These are phyloP conservation scores for Caenorhabditis sulstoni DNA, from an alignment of 2,888 invertebrate species.

Conservation along the genomic window DNA sequence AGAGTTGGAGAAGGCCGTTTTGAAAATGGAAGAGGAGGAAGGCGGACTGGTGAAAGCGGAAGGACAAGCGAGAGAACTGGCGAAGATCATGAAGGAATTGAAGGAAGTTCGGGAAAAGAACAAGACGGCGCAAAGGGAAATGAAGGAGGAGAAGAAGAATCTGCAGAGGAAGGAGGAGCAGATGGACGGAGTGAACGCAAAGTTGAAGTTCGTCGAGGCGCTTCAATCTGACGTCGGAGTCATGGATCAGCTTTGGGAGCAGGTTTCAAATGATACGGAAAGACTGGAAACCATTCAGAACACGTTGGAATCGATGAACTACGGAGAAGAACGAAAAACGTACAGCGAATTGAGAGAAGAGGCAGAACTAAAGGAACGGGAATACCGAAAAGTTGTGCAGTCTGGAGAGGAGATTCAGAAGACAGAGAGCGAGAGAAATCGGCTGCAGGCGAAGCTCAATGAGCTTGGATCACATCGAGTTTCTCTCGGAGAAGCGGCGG, in stretches of 20 bases:
- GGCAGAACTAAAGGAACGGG: conserved; percentile 29
- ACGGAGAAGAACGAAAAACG: conserved; percentile 1
- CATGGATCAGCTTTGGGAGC: conserved; percentile 47
- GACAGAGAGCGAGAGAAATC: conserved; percentile 24
- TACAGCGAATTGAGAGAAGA: conserved; percentile 21
- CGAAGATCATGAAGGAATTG: conserved; percentile 25
- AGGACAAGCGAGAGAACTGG: conserved; percentile 28
- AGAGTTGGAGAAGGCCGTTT: conserved; percentile 23
- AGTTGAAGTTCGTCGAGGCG: conserved; percentile 29
- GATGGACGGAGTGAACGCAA: conserved; percentile 5
- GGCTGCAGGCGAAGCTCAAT: conserved; percentile 39
- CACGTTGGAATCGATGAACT: not conserved
- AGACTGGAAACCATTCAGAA: not conserved
- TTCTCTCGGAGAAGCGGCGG: conserved; percentile 58
- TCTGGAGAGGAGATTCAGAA: conserved; percentile 46
- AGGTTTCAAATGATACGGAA: conserved; percentile 13
- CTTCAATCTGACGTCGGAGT: conserved; percentile 62
- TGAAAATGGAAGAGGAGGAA: conserved; percentile 33
- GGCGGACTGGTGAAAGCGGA: conserved; percentile 34
- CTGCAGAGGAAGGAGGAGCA: conserved; percentile 11
- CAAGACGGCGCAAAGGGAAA: conserved; percentile 7
- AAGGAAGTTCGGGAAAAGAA: conserved; percentile 23
- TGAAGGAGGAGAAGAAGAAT: conserved; percentile 22
- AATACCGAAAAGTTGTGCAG: conserved; percentile 23
- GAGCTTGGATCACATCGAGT: conserved; percentile 54